Conservation (phyloP, 2,888 invertebrate species). For the Polydrusus pterygomalis region DNA sequence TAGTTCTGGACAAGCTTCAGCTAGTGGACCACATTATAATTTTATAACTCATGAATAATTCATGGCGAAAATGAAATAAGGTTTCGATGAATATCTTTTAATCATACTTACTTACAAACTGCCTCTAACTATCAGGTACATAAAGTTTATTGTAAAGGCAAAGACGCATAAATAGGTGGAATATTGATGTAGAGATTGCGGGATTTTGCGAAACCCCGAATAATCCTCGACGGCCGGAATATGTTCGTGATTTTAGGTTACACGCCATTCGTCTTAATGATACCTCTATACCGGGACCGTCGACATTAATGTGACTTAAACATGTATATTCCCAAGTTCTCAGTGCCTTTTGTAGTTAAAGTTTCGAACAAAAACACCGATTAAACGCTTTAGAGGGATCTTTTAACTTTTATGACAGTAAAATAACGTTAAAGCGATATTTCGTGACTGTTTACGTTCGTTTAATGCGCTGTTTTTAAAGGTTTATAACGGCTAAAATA, state of each 20-base stretch:
- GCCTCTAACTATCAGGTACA: slow-evolving; percentile 13
- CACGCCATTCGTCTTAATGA: slow-evolving; percentile 71
- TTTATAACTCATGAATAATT: slow-evolving; percentile 12
- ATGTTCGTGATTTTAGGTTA: slow-evolving; percentile 68
- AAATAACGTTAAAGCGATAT: slow-evolving; percentile 30
- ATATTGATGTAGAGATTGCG: slow-evolving; percentile 37
- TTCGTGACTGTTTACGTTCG: slow-evolving; percentile 20
- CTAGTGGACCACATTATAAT: not conserved
- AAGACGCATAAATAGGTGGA: slow-evolving; percentile 17
- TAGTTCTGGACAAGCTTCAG: too few relatives aligned
- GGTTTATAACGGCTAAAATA: too few relatives aligned
- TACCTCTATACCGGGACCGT: slow-evolving; percentile 60
- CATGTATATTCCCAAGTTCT: slow-evolving; percentile 64
- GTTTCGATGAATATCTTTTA: slow-evolving; percentile 21
- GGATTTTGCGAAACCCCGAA: slow-evolving; percentile 40
- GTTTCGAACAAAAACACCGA: slow-evolving; percentile 48
- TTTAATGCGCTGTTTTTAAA: not conserved
- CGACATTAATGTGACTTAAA: slow-evolving; percentile 69
- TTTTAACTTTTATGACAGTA: slow-evolving; percentile 45
- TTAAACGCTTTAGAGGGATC: slow-evolving; percentile 43
- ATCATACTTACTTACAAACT: slow-evolving; percentile 18
- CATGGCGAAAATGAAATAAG: slow-evolving; percentile 7
- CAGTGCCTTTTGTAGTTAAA: slow-evolving; percentile 33
- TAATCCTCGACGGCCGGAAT: slow-evolving; percentile 33
- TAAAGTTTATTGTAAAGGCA: slow-evolving; percentile 14